phyloP scores from a whole-genome alignment of 2,797 vertebrate genomes.

The Notolepis coatsorum region DNA sequence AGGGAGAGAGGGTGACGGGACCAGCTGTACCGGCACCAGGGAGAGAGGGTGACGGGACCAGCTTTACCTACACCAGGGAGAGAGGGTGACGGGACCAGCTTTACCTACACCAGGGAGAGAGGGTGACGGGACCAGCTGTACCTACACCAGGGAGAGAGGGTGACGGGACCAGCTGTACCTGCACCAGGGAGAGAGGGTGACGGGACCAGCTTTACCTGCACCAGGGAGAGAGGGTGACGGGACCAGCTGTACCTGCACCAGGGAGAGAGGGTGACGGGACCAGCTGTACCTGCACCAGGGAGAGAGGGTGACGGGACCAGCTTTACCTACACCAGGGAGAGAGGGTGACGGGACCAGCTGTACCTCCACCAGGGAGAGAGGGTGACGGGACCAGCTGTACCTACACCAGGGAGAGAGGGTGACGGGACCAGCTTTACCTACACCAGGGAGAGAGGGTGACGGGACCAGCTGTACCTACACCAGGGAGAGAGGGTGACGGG shows the following conservation, averaged over 20 bases:
- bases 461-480: neutral
- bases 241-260: neutral
- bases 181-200: neutral
- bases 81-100: neutral
- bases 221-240: neutral
- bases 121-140: too few species aligned
- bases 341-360: too few species aligned
- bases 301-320: neutral
- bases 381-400: neutral
- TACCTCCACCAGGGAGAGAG: conserved; percentile 5
- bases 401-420: neutral
- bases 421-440: too few species aligned
- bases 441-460: neutral
- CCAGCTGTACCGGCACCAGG: neutral
- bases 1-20: conserved; percentile 33
- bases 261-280: too few species aligned
- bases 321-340: neutral
- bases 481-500: neutral
- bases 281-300: too few species aligned
- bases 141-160: too few species aligned
- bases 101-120: neutral
- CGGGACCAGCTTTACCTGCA: too few species aligned
- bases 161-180: neutral
- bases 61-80: too few species aligned
- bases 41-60: too few species aligned